These are phyloP conservation scores for Drosophila kikkawai DNA, from an alignment of 1,140 invertebrate species.

Conservation along the genomic window DNA sequence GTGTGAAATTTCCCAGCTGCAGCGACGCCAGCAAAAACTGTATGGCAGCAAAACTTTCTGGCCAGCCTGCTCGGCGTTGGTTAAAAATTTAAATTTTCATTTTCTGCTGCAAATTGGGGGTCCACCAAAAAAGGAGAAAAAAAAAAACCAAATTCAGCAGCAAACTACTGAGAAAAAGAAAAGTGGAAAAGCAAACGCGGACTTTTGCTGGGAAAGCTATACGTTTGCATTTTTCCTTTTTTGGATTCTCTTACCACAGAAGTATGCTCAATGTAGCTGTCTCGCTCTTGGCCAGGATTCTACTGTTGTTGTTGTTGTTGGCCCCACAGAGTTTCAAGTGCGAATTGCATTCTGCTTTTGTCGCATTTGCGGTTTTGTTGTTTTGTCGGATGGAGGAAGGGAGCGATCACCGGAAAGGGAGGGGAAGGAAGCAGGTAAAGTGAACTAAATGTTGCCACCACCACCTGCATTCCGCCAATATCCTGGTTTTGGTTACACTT, in stretches of 20 bases:
- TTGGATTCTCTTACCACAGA: constrained; percentile 42
- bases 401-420: constrained; percentile 17
- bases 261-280: constrained; percentile 33
- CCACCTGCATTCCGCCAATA: constrained; percentile 33
- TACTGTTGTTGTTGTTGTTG: constrained; percentile 27
- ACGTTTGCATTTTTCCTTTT: constrained; percentile 24
- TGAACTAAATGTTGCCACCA: constrained; percentile 45
- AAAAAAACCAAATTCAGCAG: constrained; percentile 8
- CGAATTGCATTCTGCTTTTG: constrained; percentile 83
- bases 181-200: constrained; percentile 47
- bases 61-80: constrained; percentile 61
- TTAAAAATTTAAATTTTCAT: constrained; percentile 84
- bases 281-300: constrained; percentile 6
- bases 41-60: constrained; percentile 58
- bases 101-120: constrained; percentile 73
- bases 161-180: constrained; percentile 28
- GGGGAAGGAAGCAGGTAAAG: constrained; percentile 37
- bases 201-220: constrained; percentile 44
- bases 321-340: constrained; percentile 70
- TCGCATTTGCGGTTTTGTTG: constrained; percentile 79
- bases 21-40: constrained; percentile 47
- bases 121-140: neutral
- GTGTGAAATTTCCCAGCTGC: constrained; percentile 80
- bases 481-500: neutral
- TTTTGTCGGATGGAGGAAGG: constrained; percentile 16